These are phyloP conservation scores for Calameuta idolon DNA, from an alignment of 2,888 invertebrate species.

Conservation along the genomic window DNA sequence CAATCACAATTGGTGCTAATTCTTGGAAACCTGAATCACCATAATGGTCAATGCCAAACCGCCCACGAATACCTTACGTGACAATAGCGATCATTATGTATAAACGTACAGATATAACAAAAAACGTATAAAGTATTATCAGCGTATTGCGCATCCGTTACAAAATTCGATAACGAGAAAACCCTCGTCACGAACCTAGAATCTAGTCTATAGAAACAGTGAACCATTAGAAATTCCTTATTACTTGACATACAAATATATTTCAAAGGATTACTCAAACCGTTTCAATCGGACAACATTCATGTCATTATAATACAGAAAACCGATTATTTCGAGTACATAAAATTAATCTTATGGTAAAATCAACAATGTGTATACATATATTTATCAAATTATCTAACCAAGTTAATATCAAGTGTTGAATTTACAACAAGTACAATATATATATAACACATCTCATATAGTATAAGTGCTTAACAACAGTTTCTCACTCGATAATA, in stretches of 20 bases:
- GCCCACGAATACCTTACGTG: not conserved
- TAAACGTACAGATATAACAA: not conserved
- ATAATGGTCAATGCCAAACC: not conserved
- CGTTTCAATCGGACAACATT: not conserved
- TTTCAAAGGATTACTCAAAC: not conserved
- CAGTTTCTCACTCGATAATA: not conserved
- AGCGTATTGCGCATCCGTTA: not conserved
- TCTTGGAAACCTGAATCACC: not conserved
- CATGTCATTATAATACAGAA: not conserved
- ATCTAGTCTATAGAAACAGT: not conserved
- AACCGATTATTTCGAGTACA: not conserved
- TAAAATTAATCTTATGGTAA: not conserved
- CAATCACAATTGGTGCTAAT: not conserved
- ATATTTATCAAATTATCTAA: not conserved
- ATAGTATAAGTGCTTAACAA: not conserved
- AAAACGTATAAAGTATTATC: not conserved
- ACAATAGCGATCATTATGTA: not conserved
- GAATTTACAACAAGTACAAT: not conserved
- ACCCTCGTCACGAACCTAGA: not conserved
- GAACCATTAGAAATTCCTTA: not conserved
- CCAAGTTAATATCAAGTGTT: not conserved
- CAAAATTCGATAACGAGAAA: not conserved
- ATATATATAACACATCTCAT: not conserved
- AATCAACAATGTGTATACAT: not conserved
- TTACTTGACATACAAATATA: not conserved